Conservation (phyloP, 2,888 invertebrate species). For the Ctenicera cuprea region DNA sequence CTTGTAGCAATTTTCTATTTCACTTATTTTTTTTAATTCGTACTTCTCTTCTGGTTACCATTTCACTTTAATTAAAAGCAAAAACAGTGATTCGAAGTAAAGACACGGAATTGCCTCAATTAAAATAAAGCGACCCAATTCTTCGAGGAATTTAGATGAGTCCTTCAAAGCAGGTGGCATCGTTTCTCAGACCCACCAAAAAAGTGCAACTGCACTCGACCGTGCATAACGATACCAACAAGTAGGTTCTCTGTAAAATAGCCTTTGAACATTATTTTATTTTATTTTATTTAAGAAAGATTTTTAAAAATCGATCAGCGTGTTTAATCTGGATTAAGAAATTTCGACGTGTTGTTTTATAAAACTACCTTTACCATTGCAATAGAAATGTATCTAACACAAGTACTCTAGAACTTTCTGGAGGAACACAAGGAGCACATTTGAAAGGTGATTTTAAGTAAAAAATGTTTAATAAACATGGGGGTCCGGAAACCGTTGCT, state of each 20-base stretch:
- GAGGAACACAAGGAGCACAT: too few species aligned
- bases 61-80: not conserved
- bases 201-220: slow-evolving; percentile 27
- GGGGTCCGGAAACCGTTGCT: too few species aligned
- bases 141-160: slow-evolving; percentile 14
- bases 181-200: not conserved
- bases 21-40: too few species aligned
- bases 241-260: not conserved
- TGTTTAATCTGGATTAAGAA: too few species aligned
- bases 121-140: slow-evolving; percentile 20
- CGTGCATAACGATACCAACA: slow-evolving; percentile 15
- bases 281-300: not conserved
- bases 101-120: slow-evolving; percentile 1
- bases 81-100: not conserved
- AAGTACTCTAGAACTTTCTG: too few species aligned
- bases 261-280: not conserved
- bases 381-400: too few species aligned
- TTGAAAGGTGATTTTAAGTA: too few species aligned
- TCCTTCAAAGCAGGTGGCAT: slow-evolving; percentile 16
- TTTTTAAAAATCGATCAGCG: not conserved
- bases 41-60: not conserved
- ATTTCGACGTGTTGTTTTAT: too few species aligned
- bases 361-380: too few species aligned
- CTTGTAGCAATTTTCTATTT: too few species aligned
- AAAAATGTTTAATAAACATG: too few species aligned